These are phyloP conservation scores for Quadroppia sp. DNA, from an alignment of 2,888 invertebrate genomes.

Conservation along the genomic window DNA sequence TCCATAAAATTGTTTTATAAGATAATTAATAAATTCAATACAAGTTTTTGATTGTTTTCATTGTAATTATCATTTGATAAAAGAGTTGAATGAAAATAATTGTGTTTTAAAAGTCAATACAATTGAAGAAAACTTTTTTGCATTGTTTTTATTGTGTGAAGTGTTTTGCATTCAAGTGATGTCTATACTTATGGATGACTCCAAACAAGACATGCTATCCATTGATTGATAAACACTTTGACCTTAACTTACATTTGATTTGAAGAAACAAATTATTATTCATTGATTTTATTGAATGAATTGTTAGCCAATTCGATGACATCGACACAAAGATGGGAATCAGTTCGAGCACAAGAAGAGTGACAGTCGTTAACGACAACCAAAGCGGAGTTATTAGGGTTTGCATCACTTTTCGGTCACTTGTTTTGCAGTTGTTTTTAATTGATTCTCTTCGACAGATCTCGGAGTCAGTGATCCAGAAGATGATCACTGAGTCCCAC, in stretches of 20 bases:
- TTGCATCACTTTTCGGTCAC: background rate
- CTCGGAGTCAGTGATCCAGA: constrained; percentile 45
- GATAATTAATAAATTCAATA: no score
- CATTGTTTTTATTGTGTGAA: no score
- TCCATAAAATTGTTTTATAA: no score
- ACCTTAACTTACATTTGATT: constrained; percentile 3
- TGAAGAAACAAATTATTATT: background rate
- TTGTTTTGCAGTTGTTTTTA: background rate
- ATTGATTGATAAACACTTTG: background rate
- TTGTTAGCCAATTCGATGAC: no score
- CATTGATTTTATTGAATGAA: background rate
- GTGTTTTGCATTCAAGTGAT: no score
- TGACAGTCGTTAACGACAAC: constrained; percentile 47
- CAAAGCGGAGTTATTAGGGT: constrained; percentile 24
- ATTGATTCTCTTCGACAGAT: constrained; percentile 43
- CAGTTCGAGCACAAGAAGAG: constrained; percentile 43
- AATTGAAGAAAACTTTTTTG: no score
- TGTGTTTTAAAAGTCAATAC: no score
- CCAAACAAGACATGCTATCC: background rate
- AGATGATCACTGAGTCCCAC: constrained; percentile 34
- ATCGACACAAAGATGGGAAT: no score
- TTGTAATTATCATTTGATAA: no score
- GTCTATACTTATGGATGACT: background rate
- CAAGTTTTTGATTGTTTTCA: no score
- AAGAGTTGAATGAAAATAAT: no score